Conservation (phyloP, 2,797 vertebrate genomes). For the Chiloscyllium punctatum region DNA sequence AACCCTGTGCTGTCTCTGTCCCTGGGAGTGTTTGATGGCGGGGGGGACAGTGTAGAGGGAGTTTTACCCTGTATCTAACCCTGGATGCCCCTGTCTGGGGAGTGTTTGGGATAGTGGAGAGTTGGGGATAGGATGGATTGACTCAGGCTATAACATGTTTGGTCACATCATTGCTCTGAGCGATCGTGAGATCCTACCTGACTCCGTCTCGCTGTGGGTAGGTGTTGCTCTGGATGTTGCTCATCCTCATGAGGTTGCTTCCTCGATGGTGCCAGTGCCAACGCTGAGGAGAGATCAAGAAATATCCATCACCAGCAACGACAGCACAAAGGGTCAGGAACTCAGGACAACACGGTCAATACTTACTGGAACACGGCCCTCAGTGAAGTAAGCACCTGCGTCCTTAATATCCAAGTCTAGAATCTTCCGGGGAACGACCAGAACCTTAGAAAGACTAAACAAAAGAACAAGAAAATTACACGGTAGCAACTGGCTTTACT, state of each 20-base stretch:
- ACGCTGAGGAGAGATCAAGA: slow-evolving; percentile 56
- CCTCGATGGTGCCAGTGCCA: slow-evolving; percentile 81
- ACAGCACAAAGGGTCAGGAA: neutral
- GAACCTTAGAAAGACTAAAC: slow-evolving; percentile 71
- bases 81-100: too few species aligned
- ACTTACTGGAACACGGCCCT: slow-evolving; percentile 78
- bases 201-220: slow-evolving; percentile 83
- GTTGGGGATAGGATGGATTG: neutral
- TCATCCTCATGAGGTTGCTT: slow-evolving; percentile 76
- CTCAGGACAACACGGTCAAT: too few species aligned
- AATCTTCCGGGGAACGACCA: slow-evolving; percentile 74
- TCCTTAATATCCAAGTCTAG: slow-evolving; percentile 83
- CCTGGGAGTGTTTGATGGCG: too few species aligned
- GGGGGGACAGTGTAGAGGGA: too few species aligned
- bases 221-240: slow-evolving; percentile 78
- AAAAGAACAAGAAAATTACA: neutral
- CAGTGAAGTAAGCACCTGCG: slow-evolving; percentile 79
- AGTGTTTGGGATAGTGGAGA: too few species aligned
- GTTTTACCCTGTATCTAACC: too few species aligned
- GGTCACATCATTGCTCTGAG: too few species aligned
- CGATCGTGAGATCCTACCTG: slow-evolving; percentile 57
- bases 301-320: neutral
- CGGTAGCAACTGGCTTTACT: neutral
- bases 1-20: too few species aligned
- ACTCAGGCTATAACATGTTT: neutral